Percentiles rank a stretch among this genome's conserved stretches.
Conservation (phyloP, 2,113 vertebrate genomes). For the Merops nubicus region DNA sequence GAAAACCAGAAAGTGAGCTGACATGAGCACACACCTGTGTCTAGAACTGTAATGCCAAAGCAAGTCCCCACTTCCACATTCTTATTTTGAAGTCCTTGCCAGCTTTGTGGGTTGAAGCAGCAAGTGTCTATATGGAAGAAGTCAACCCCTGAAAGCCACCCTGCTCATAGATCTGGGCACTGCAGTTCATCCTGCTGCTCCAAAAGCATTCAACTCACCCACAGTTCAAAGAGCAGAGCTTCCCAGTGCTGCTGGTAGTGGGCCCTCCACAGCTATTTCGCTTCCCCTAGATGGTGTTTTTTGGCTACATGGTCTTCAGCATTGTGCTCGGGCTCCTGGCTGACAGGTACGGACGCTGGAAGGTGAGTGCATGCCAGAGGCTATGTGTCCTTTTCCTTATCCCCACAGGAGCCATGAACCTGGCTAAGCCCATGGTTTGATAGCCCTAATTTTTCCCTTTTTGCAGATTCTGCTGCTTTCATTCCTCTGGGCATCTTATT, state of each 20-base stretch:
- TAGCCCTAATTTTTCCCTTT: neutral
- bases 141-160: neutral
- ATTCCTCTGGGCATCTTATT: constrained; percentile 91
- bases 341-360: constrained; percentile 91
- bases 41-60: neutral
- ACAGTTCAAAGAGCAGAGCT: neutral
- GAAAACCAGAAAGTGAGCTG: neutral
- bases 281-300: constrained; percentile 89
- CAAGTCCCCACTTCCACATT: neutral
- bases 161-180: rapidly evolving
- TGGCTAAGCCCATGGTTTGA: neutral
- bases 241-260: rapidly evolving
- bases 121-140: neutral
- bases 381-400: rapidly evolving
- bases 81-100: neutral
- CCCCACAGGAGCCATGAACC: rapidly evolving
- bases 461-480: constrained; percentile 86
- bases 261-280: neutral
- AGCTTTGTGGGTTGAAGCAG: neutral
- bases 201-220: neutral
- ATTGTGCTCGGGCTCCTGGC: constrained; percentile 86
- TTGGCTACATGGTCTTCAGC: constrained; percentile 95
- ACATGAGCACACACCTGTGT: rapidly evolving
- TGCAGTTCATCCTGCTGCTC: neutral
- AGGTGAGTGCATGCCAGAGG: constrained; percentile 65